phyloP scores from a whole-genome alignment of 2,888 invertebrate genomes.

The Isoperla grammatica region DNA sequence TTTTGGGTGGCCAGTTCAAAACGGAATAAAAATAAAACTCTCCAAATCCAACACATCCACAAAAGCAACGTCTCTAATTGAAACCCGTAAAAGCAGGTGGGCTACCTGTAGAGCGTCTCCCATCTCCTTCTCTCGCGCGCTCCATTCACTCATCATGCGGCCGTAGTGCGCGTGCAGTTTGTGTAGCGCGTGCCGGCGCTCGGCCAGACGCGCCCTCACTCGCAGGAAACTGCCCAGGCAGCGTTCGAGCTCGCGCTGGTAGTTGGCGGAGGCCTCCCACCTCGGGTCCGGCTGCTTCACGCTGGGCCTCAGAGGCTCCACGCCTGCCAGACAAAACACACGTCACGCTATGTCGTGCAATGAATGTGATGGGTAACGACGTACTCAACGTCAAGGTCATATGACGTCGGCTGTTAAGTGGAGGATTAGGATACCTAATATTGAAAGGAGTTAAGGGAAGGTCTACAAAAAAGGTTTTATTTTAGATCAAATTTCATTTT shows the following conservation, averaged over 20 bases:
- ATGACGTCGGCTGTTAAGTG: too few species aligned
- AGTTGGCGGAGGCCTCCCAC: slow-evolving; percentile 69
- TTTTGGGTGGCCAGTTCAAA: too few species aligned
- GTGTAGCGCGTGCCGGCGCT: slow-evolving; percentile 69
- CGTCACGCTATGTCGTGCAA: neutral
- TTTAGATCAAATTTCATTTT: too few species aligned
- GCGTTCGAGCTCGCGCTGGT: slow-evolving; percentile 62
- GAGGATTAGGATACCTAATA: slow-evolving; percentile 7
- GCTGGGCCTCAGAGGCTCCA: slow-evolving; percentile 67
- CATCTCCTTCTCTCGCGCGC: slow-evolving; percentile 75
- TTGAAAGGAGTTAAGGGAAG: too few species aligned
- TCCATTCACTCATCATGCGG: slow-evolving; percentile 79
- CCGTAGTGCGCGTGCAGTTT: slow-evolving; percentile 78
- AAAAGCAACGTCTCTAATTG: too few species aligned
- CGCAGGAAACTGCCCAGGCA: slow-evolving; percentile 39
- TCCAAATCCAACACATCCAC: too few species aligned
- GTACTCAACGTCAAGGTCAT: slow-evolving; percentile 4
- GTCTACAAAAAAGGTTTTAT: too few species aligned
- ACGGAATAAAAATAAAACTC: too few species aligned
- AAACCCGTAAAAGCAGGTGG: too few species aligned
- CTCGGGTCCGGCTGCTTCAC: slow-evolving; percentile 67
- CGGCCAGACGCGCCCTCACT: slow-evolving; percentile 59
- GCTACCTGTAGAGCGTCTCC: slow-evolving; percentile 58
- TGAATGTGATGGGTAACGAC: neutral
- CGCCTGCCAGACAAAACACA: neutral